These are phyloP conservation scores for Rhinoderma darwinii DNA, from an alignment of 2,113 vertebrate species.

Conservation along the genomic window DNA sequence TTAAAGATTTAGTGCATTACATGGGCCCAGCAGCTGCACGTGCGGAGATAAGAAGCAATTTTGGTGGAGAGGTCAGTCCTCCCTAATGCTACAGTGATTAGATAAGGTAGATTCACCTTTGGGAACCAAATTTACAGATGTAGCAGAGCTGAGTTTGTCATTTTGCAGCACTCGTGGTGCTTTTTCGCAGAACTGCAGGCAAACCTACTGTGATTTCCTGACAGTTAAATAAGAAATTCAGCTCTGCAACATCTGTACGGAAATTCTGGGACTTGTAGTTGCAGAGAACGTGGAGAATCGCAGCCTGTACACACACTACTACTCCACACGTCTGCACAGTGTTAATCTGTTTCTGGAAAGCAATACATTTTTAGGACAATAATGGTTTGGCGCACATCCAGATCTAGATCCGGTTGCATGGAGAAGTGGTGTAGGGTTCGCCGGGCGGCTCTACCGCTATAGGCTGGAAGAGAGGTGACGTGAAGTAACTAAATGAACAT, in stretches of 20 bases:
- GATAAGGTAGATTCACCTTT: background rate
- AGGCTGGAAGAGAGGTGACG: background rate
- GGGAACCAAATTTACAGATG: background rate
- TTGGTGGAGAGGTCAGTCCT: background rate
- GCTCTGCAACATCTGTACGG: background rate
- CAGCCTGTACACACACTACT: background rate
- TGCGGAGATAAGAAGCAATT: constrained; percentile 4
- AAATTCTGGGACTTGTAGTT: background rate
- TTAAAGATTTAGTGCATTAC: background rate
- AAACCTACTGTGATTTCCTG: background rate
- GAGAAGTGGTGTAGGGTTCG: background rate
- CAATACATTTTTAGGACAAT: background rate
- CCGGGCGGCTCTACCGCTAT: background rate
- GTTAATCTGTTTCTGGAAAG: background rate
- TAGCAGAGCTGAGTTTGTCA: background rate
- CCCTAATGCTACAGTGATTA: background rate
- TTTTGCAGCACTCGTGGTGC: background rate
- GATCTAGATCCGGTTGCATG: constrained; percentile 40
- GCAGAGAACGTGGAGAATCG: background rate
- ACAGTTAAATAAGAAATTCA: background rate
- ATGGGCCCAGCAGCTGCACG: background rate
- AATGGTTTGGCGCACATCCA: constrained; percentile 30
- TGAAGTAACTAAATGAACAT: background rate
- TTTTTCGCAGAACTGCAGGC: background rate
- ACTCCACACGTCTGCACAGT: background rate